Percentiles rank a stretch among this genome's conserved stretches.
phyloP scores from a whole-genome alignment of 2,888 invertebrate genomes.

The Acrobasis repandana region DNA sequence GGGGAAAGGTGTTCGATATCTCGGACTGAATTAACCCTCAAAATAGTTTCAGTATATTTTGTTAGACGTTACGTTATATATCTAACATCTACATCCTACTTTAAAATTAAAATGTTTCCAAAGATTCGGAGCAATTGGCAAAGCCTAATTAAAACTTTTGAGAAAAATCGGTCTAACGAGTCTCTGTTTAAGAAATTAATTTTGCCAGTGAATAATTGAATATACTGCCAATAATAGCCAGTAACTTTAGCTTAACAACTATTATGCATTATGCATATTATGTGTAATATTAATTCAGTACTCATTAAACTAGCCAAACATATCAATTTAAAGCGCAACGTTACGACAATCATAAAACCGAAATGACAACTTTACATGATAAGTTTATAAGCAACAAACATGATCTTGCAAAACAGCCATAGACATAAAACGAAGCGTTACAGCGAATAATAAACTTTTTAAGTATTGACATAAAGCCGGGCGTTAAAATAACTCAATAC shows the following conservation, averaged over 20 bases:
- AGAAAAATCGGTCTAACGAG: no score
- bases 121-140: no score
- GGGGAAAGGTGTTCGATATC: no score
- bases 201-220: no score
- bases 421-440: conserved; percentile 15
- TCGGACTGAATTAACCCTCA: no score
- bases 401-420: conserved; percentile 10
- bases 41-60: no score
- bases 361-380: conserved; percentile 5
- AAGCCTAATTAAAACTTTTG: no score
- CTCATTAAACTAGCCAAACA: background rate
- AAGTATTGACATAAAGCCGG: conserved; percentile 13
- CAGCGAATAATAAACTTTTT: conserved; percentile 15
- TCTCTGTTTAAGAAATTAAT: no score
- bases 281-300: background rate
- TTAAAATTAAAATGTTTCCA: no score
- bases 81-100: no score
- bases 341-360: background rate
- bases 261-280: background rate
- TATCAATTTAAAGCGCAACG: background rate
- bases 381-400: conserved; percentile 11
- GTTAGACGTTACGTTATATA: no score
- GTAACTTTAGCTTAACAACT: background rate
- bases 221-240: background rate
- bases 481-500: conserved; percentile 13